These are phyloP conservation scores for Falco columbarius DNA, from an alignment of 2,797 vertebrate genomes.

Conservation along the genomic window DNA sequence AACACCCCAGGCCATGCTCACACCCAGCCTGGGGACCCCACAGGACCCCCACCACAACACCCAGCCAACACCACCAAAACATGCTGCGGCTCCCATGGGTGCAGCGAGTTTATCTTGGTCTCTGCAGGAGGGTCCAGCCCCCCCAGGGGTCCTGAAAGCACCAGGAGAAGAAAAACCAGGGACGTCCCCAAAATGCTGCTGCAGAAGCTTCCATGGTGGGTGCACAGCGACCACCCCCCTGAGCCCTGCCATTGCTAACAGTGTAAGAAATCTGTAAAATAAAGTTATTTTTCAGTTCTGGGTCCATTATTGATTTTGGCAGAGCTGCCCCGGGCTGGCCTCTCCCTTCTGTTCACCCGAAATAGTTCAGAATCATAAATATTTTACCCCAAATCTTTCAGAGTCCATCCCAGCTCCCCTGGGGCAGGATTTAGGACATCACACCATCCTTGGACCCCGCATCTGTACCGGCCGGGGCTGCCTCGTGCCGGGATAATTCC, in stretches of 20 bases:
- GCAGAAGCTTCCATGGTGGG: not conserved
- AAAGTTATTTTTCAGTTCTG: not conserved
- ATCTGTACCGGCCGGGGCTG: rapidly evolving
- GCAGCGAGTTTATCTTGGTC: rapidly evolving
- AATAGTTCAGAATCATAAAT: not conserved
- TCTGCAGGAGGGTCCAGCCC: not conserved
- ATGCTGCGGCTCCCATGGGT: not conserved
- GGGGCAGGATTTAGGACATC: not conserved
- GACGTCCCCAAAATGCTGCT: not conserved
- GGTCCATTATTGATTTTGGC: rapidly evolving
- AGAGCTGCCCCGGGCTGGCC: rapidly evolving
- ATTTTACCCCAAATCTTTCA: not conserved
- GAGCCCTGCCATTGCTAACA: rapidly evolving
- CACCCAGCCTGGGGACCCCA: rapidly evolving
- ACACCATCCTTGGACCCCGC: rapidly evolving
- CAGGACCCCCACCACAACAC: not conserved
- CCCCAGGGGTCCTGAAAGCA: not conserved
- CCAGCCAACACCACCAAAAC: not conserved
- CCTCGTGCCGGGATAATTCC: not conserved
- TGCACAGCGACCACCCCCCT: rapidly evolving
- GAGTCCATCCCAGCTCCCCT: rapidly evolving
- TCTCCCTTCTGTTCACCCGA: not conserved
- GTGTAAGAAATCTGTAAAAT: not conserved
- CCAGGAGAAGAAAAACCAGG: rapidly evolving
- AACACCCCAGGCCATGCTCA: rapidly evolving